A percentile compares a stretch with the other conserved stretches of the same genome.
Conservation (phyloP, 2,113 vertebrate genomes). For the Menura novaehollandiae region DNA sequence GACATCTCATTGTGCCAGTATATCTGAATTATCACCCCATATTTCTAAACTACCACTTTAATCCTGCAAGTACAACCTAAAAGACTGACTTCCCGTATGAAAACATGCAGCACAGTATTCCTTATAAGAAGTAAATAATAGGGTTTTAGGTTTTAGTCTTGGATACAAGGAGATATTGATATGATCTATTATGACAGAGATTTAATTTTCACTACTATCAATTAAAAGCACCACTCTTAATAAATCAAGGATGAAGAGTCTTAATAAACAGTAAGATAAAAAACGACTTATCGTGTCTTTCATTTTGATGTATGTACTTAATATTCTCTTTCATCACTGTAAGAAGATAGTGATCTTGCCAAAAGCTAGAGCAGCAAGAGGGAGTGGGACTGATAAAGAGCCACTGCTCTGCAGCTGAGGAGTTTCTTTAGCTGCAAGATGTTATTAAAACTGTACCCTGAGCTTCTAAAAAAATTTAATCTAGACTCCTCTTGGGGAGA, state of each 20-base stretch:
- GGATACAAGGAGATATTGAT: background rate
- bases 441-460: background rate
- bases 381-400: background rate
- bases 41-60: background rate
- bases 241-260: slow-evolving; percentile 37
- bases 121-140: background rate
- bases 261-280: slow-evolving; percentile 48
- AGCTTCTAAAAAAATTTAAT: background rate
- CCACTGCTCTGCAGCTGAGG: background rate
- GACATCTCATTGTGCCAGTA: background rate
- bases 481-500: background rate
- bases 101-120: background rate
- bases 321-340: slow-evolving; percentile 55
- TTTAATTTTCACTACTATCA: slow-evolving; percentile 54
- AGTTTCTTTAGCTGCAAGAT: slow-evolving; percentile 2
- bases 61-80: background rate
- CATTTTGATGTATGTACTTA: slow-evolving; percentile 58
- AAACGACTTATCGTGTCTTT: background rate
- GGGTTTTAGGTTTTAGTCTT: background rate
- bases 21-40: background rate
- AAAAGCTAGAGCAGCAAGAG: slow-evolving; percentile 10
- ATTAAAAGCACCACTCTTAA: slow-evolving; percentile 16
- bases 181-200: background rate
- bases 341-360: slow-evolving; percentile 46
- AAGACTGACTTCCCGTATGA: background rate